Base-by-base conservation (phyloP, 2,797 vertebrate species). In the Aeoliscus strigatus region DNA sequence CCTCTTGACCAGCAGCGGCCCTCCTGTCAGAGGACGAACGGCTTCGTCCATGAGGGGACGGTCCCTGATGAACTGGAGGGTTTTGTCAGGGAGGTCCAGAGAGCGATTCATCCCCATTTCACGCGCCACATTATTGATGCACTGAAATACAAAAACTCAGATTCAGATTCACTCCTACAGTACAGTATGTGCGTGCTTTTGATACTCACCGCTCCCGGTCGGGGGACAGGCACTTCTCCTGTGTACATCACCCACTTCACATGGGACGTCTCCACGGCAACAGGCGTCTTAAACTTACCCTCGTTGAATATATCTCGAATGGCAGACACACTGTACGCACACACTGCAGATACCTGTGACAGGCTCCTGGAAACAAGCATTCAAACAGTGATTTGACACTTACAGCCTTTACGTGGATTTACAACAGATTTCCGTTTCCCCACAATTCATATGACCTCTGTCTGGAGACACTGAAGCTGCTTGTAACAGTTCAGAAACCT, bases 181-280 rank as follows among this genome's bases (percentile, higher is more conserved):
- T n/a, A n/a, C n/a, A n/a, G n/a, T n/a, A n/a, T n/a, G n/a, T n/a
- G n/a, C n/a, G n/a, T n/a, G n/a, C n/a, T n/a, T n/a, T 9, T 18
- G 5, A 5, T 0, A 87, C 89, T 84, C 77, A 91, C 86, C 33
- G 80, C 80, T 78, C 86, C 89, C n/a, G 89, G 89, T 46, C 85
- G 80, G 39, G 88, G 89, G 14, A 82, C 73, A 0, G 89, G 90
- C 41, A 87, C 55, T 5, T 89, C 83, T 52, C 86, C 85, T 0
- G 76, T 86, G 30, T 85, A 79, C 28, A 74, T 82, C 75, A 89
- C 81, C 88, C 86, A 88, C 45, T 87, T 88, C 11, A 84, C 56
- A 14, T 86, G 67, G 27, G 81, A 79, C 0, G 74, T 79, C 51
- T 88, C 87, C 39, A 79, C 70, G 2, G 81, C 60, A 14, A 85